Base-by-base conservation (phyloP, 2,797 vertebrate genomes). In the Parauchenoglanis ngamensis region DNA sequence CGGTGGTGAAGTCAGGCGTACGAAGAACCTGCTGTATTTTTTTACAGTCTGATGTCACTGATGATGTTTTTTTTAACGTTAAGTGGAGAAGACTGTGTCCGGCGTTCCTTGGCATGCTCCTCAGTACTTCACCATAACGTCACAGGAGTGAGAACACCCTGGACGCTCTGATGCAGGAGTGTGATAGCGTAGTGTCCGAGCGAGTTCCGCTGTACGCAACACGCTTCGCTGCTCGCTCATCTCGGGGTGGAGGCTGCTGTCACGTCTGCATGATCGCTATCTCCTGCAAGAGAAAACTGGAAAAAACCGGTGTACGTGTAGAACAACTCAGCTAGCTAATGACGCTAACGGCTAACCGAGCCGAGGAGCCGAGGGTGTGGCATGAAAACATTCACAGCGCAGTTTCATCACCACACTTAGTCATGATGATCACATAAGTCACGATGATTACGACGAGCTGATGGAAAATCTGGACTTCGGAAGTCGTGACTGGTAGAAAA, bases 251-350 rank as follows among this genome's bases (percentile, higher is more conserved):
- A 46, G 84, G 11, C 52, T 68, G 67, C 28, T 23, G 79, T 89
- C 75, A 89, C 85, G 86, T 90, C 86, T 28, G 44, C 87, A 57
- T 81, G 89, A 90, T 89, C 25, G 78, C 17, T 88, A 86, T 88
- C 89, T 87, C 15, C 7, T 68, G 56, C 44, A 44, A 35, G 1
- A 2, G 7, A 40, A 79, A 23, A 79, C 54, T 61, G 63, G n/a
- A 19, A 31, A 19, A 77, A 31, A 44, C 19, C 40, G 40, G 31
- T 68, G 21, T 67, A 11, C 19, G 54, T 7, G 46, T 49, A 57
- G 49, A 79, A 59, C 31, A 13, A 59, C 8, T 12, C 17, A 12
- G 31, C 19, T 12, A 40, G 19, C 40, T 59, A 19, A 40, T 57
- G 54, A 10, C 1, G 40, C 40, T 40, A 61, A 61, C 21, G 1